Conservation (phyloP, 2,797 vertebrate species). For the Emydoidea blandingii region DNA sequence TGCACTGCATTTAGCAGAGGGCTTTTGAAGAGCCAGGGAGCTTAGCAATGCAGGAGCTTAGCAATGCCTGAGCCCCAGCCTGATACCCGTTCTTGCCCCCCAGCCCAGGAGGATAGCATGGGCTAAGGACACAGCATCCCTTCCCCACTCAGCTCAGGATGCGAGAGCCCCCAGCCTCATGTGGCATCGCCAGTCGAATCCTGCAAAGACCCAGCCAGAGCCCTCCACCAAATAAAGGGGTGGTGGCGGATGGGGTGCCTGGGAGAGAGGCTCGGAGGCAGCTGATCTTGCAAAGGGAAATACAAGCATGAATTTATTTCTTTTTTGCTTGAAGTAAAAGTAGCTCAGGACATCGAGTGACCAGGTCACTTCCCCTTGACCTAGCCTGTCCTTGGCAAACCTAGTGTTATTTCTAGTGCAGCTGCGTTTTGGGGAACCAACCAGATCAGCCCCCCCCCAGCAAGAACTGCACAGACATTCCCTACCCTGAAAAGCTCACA, state of each 20-base stretch:
- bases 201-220: background rate
- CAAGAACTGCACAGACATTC: background rate
- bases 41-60: too few species aligned
- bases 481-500: background rate
- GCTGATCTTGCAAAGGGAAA: background rate
- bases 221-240: too few species aligned
- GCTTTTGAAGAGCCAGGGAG: too few species aligned
- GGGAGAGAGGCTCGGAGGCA: background rate
- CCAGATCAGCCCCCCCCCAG: background rate
- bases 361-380: too few species aligned
- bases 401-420: background rate
- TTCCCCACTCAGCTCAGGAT: too few species aligned
- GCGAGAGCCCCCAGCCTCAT: background rate
- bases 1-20: background rate
- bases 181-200: too few species aligned
- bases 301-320: background rate
- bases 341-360: background rate
- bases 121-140: background rate
- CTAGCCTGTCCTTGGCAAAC: background rate
- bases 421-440: background rate
- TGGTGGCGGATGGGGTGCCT: too few species aligned
- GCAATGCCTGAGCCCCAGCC: too few species aligned
- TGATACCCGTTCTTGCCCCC: too few species aligned
- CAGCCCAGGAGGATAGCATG: too few species aligned
- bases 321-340: background rate